phyloP scores from a whole-genome alignment of 2,113 vertebrate genomes.

The Calidris pygmaea region DNA sequence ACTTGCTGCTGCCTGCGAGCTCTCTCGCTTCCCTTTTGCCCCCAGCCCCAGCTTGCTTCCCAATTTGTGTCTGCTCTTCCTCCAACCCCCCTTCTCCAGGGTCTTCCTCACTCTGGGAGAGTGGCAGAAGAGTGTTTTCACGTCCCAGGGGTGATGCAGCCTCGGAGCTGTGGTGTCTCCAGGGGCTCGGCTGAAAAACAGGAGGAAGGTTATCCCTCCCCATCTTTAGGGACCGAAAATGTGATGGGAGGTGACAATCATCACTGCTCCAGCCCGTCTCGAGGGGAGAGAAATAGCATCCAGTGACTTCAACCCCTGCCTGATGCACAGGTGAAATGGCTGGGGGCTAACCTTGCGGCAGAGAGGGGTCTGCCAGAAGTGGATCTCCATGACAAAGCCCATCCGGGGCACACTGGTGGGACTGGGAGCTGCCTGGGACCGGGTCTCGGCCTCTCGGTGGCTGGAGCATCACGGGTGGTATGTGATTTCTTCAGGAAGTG shows the following conservation, averaged over 20 bases:
- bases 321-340: neutral
- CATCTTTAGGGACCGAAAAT: neutral
- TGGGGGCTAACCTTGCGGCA: neutral
- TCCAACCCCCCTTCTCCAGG: neutral
- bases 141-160: neutral
- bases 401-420: neutral
- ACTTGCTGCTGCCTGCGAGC: neutral
- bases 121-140: neutral
- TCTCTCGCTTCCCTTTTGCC: neutral
- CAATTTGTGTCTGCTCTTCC: neutral
- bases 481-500: neutral
- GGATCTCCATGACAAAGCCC: neutral
- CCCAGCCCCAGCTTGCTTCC: neutral
- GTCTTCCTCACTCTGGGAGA: neutral
- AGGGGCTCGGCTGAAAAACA: neutral
- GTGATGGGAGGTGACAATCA: neutral
- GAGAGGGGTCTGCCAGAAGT: neutral
- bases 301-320: neutral
- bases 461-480: neutral
- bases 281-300: neutral
- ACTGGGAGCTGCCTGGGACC: neutral
- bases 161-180: neutral
- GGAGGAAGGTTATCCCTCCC: neutral
- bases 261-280: neutral
- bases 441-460: neutral